phyloP scores from a whole-genome alignment of 1,140 invertebrate species.

The Zaprionus africanus region DNA sequence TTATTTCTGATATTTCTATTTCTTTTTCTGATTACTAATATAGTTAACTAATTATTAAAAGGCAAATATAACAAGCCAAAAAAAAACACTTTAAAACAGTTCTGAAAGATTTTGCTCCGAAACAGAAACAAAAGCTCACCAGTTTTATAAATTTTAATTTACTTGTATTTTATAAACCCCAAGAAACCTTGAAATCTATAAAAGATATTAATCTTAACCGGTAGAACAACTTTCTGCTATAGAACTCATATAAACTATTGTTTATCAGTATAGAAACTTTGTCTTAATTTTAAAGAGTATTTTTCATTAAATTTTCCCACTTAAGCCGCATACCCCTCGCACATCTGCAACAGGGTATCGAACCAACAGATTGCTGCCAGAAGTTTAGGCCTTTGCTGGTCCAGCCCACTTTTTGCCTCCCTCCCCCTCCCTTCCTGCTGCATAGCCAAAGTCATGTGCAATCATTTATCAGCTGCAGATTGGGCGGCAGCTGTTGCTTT shows the following conservation, averaged over 20 bases:
- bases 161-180: too few species aligned
- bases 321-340: neutral
- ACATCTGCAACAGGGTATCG: neutral
- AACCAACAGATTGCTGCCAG: slow-evolving; percentile 31
- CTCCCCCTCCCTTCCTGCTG: neutral
- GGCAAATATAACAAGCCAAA: too few species aligned
- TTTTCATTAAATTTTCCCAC: neutral
- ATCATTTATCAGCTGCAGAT: slow-evolving; percentile 41
- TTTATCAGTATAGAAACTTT: too few species aligned
- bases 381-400: slow-evolving; percentile 16
- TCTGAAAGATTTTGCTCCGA: too few species aligned
- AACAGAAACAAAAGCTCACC: too few species aligned
- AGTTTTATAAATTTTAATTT: too few species aligned
- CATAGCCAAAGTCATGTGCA: slow-evolving; percentile 34
- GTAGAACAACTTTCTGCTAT: neutral
- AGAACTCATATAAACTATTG: neutral
- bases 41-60: too few species aligned
- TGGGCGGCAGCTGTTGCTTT: neutral
- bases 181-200: neutral
- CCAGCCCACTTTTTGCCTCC: neutral
- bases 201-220: neutral
- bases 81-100: too few species aligned
- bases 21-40: too few species aligned
- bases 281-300: too few species aligned
- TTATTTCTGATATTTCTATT: too few species aligned